Evolutionary conservation across 2,797 vertebrate species (phyloP), one percentile per base, ranked within the genome.

Genomic region (Coracias cyanogaster): DNA sequence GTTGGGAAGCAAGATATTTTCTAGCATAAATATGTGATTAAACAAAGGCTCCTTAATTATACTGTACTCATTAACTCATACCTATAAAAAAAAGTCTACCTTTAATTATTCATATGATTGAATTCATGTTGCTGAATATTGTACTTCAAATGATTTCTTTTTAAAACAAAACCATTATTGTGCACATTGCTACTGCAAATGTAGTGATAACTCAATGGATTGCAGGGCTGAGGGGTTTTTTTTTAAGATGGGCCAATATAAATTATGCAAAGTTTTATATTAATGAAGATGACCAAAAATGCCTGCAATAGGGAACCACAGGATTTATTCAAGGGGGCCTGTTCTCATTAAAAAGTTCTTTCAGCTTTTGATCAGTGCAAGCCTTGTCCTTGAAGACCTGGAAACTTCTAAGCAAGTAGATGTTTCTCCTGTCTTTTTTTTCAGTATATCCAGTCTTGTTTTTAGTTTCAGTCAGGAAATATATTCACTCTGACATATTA

Each of bases 31-130:
- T 81, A 91, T 70, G 39, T 71, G 83, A 89, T 82, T 84, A 92
- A 84, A 93, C 55, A 95, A 89, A 93, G 31, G 29, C 9, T 81
- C 7, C 26, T 94, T 95, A 85, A 93, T 96, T 91, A 77, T 55
- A 45, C 11, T 82, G 19, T 22, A 12, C 8, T 77, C 55, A 81
- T 96, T 94, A 95, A 76, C 51, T 90, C 60, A 79, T 81, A 81
- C 46, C 16, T 95, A 74, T 65, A 92, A 80, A 35, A 93, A 93
- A 82, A 93, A 77, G 9, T 7, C 39, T 15, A 65, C 69, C 24
- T 83, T 71, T 78, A 91, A 89, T 80, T 92, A 89, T 88, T 91
- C 90, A 79, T 89, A 33, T 84, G 61, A 85, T 81, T 94, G 31
- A 72, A 86, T 86, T 93, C 29, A 60, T 81, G 60, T 67, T 93